A percentile compares a stretch with the other conserved stretches of the same genome.
Evolutionary conservation across 2,888 invertebrate species (phyloP).

Genomic region (Hypsopygia costalis): DNA sequence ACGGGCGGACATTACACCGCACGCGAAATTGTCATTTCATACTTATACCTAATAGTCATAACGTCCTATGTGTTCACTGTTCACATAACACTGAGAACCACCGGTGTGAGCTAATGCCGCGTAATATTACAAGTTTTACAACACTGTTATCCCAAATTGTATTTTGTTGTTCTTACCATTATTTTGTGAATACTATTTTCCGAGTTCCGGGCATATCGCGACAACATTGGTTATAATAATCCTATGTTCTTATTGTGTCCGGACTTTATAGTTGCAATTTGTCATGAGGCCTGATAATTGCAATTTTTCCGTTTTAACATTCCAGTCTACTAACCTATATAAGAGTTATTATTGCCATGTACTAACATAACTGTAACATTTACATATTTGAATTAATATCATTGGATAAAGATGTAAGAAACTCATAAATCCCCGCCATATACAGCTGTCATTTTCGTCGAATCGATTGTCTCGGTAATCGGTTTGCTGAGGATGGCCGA

Average conservation of each 20-base stretch:
- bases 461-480: conserved; percentile 46
- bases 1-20: conserved; percentile 28
- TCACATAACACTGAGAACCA: background rate
- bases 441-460: conserved; percentile 3
- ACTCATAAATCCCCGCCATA: conserved; percentile 3
- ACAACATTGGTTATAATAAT: conserved; percentile 7
- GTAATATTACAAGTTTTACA: conserved; percentile 6
- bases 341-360: conserved; percentile 2
- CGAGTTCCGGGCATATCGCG: conserved; percentile 4
- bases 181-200: conserved; percentile 8
- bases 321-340: background rate
- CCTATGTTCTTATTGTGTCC: conserved; percentile 4
- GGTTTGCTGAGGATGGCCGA: conserved; percentile 46
- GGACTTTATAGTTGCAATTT: conserved; percentile 9
- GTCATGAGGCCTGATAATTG: conserved; percentile 10
- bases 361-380: background rate
- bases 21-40: conserved; percentile 39
- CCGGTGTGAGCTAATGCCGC: too few species aligned
- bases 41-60: conserved; percentile 19
- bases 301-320: conserved; percentile 5
- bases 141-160: conserved; percentile 5
- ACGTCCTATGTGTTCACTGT: conserved; percentile 14
- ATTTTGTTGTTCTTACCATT: conserved; percentile 7
- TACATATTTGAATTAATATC: conserved; percentile 1
- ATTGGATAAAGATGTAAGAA: background rate